These are phyloP conservation scores for Chlorops oryzae DNA, from an alignment of 1,140 invertebrate genomes.

Conservation along the genomic window DNA sequence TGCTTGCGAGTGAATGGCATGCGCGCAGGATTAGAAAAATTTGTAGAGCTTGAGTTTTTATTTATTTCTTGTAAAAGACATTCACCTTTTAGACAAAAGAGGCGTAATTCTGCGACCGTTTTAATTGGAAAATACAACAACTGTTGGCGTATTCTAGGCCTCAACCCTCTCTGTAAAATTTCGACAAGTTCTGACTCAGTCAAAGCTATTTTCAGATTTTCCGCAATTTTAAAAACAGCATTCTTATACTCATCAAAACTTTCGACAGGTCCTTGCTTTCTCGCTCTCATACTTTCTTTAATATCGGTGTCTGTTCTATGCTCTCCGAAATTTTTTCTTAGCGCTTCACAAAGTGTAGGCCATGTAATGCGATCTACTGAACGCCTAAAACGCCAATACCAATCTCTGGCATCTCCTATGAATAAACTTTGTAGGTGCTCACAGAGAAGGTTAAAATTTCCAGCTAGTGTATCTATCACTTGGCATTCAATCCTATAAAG, in stretches of 20 bases:
- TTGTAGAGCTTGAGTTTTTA: no score
- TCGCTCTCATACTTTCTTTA: neutral
- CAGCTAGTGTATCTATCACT: neutral
- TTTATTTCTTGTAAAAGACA: no score
- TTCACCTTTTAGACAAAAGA: no score
- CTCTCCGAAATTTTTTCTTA: neutral
- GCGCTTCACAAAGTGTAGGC: neutral
- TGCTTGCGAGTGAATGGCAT: no score
- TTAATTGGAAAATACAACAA: slow-evolving; percentile 1
- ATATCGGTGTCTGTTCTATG: neutral
- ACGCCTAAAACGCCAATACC: slow-evolving; percentile 1
- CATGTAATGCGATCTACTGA: neutral
- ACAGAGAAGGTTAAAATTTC: slow-evolving; percentile 1
- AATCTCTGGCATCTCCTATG: neutral
- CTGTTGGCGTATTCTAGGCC: neutral
- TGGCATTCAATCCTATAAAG: neutral
- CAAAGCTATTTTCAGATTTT: neutral
- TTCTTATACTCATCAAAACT: slow-evolving; percentile 1
- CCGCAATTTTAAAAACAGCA: neutral
- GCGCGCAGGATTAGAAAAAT: no score
- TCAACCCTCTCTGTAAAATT: neutral
- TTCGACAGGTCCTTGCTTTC: neutral
- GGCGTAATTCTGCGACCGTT: no score
- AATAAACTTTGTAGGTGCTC: neutral
- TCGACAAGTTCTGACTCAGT: neutral